phyloP scores from a whole-genome alignment of 2,113 vertebrate species.

The Gymnorhina tibicen region DNA sequence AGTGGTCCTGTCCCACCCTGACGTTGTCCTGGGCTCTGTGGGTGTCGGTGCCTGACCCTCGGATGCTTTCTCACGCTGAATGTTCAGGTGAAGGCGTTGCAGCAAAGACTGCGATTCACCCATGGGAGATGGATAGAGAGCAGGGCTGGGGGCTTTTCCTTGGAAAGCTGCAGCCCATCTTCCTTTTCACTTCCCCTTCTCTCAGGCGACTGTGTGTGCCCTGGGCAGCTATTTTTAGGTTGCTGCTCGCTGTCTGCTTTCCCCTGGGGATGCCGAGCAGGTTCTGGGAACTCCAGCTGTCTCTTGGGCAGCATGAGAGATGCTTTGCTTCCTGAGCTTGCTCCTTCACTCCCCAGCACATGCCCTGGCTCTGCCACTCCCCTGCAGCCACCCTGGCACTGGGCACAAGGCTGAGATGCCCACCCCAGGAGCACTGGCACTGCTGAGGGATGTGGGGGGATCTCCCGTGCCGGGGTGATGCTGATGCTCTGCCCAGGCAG shows the following conservation, averaged over 20 bases:
- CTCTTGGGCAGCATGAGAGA: neutral
- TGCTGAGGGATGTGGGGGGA: neutral
- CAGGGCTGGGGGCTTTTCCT: neutral
- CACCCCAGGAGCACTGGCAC: neutral
- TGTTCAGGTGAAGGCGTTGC: neutral
- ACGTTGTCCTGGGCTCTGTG: rapidly evolving
- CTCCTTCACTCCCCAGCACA: neutral
- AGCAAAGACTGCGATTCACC: neutral
- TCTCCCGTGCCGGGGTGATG: neutral
- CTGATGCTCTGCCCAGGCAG: neutral
- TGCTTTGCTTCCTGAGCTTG: neutral
- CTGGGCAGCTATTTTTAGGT: slow-evolving; percentile 47
- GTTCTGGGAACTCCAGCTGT: slow-evolving; percentile 53
- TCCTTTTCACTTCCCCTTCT: slow-evolving; percentile 46
- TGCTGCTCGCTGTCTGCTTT: neutral
- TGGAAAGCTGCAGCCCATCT: neutral
- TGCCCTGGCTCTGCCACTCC: neutral
- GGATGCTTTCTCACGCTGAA: rapidly evolving
- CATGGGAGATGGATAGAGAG: neutral
- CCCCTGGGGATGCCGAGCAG: slow-evolving; percentile 34
- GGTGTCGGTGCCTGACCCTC: rapidly evolving
- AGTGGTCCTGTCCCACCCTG: rapidly evolving
- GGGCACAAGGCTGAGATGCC: neutral
- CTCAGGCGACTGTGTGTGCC: neutral
- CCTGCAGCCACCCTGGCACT: rapidly evolving